phyloP scores from a whole-genome alignment of 2,113 vertebrate species.

The Thalassoma bifasciatum region DNA sequence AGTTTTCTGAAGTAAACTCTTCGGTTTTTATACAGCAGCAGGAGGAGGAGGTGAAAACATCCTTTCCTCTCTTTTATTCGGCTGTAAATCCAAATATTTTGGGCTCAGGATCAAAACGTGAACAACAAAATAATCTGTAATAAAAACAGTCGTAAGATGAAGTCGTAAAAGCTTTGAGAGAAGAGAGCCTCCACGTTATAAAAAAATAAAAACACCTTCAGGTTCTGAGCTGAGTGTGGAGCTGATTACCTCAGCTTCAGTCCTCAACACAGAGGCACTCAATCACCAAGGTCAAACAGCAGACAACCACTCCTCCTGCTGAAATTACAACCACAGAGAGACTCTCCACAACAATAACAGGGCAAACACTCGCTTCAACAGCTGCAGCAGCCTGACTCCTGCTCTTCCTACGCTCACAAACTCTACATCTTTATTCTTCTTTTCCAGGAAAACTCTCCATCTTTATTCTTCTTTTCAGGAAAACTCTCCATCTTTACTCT shows the following conservation, averaged over 20 bases:
- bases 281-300: constrained; percentile 66
- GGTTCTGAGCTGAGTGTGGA: constrained; percentile 21
- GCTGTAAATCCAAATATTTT: neutral
- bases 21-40: too few relatives aligned
- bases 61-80: neutral
- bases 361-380: too few relatives aligned
- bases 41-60: too few relatives aligned
- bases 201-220: constrained; percentile 62
- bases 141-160: neutral
- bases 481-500: neutral
- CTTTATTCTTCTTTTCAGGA: too few relatives aligned
- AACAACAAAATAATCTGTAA: neutral
- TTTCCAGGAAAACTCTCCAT: constrained; percentile 7
- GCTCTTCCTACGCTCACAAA: too few relatives aligned
- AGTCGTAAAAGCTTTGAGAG: neutral
- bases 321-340: constrained; percentile 48
- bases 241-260: constrained; percentile 51
- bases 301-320: constrained; percentile 39
- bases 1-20: neutral
- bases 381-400: too few relatives aligned
- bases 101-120: neutral
- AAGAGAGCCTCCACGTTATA: neutral
- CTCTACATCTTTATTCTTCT: too few relatives aligned
- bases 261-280: constrained; percentile 45
- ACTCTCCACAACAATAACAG: constrained; percentile 42